Evolutionary conservation across 2,888 invertebrate genomes (phyloP).

Genomic region (Brachylomia viminalis): DNA sequence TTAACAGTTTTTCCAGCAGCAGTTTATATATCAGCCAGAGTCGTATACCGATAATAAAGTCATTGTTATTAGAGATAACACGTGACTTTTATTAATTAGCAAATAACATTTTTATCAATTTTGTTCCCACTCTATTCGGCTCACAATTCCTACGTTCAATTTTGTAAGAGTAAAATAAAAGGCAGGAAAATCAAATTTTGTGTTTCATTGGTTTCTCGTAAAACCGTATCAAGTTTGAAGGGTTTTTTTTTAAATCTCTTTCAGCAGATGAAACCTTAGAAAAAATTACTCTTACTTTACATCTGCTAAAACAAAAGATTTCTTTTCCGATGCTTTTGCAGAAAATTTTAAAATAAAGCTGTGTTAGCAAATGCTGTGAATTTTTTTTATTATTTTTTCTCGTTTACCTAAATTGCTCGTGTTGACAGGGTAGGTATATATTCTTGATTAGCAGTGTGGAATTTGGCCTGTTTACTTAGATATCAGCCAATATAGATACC

Average conservation of each 20-base stretch:
- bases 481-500: constrained; percentile 40
- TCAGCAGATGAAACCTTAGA: constrained; percentile 1
- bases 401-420: not conserved
- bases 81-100: constrained; percentile 48
- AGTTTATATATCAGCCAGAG: constrained; percentile 27
- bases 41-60: constrained; percentile 43
- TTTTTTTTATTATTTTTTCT: constrained; percentile 1
- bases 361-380: not conserved
- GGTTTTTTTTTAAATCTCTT: not conserved
- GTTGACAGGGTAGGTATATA: constrained; percentile 18
- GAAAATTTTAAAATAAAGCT: not conserved
- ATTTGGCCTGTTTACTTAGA: constrained; percentile 46
- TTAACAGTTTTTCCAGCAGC: constrained; percentile 30
- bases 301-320: not conserved
- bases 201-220: constrained; percentile 6
- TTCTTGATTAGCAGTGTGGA: constrained; percentile 37
- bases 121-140: constrained; percentile 12
- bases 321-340: not conserved
- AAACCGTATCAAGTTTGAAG: constrained; percentile 5
- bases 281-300: constrained; percentile 21
- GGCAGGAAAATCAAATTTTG: not conserved
- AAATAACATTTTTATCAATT: constrained; percentile 36
- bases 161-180: not conserved
- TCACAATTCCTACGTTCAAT: not conserved
- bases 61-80: constrained; percentile 53